Evolutionary conservation across 2,113 vertebrate species (phyloP), one percentile per base, ranked within the genome.

Genomic region (Piliocolobus tephrosceles): DNA sequence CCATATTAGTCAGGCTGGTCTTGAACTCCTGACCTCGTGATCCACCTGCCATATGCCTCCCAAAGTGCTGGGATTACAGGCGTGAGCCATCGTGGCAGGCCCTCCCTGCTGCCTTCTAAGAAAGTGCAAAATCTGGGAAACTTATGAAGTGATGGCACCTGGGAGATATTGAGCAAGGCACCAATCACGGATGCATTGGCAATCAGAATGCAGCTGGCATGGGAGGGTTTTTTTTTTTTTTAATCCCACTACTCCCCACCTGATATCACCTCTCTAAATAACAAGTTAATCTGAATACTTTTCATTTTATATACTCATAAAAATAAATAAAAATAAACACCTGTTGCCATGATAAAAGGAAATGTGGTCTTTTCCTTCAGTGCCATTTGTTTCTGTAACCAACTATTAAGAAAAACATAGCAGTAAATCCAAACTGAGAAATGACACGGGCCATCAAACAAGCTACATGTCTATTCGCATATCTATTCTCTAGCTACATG

Each of bases 311-410:
- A 50, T 57, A 45, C 9, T 82, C 75, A 70, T 87, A 79, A 90
- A 94, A 94, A 82, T 55, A 93, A 94, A 22, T 47, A 91, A 72
- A 72, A 43, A 10, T 20, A 80, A 95, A 72, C 64, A 20, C 50
- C 2, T 13, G 5, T 35, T 68, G n/a, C 30, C 27, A 78, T 32
- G n/a, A 73, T 35, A 68, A 83, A 90, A 79, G 20, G 38, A 84
- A 90, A 92, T 8, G 23, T 32, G 20, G 20, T 52, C 23, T 43
- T 76, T 64, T 43, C 76, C 40, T 43, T 55, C 17, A 9, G 4
- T 66, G 14, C 10, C 87, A 68, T 12, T 2, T 83, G 2, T 52
- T 90, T 96, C 90, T 20, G 87, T 58, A 80, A 88, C 55, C 12
- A 50, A 30, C 25, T 38, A 32, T 73, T 22, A 38, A 66, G 30